phyloP scores from a whole-genome alignment of 2,888 invertebrate genomes.

The Tineola bisselliella region DNA sequence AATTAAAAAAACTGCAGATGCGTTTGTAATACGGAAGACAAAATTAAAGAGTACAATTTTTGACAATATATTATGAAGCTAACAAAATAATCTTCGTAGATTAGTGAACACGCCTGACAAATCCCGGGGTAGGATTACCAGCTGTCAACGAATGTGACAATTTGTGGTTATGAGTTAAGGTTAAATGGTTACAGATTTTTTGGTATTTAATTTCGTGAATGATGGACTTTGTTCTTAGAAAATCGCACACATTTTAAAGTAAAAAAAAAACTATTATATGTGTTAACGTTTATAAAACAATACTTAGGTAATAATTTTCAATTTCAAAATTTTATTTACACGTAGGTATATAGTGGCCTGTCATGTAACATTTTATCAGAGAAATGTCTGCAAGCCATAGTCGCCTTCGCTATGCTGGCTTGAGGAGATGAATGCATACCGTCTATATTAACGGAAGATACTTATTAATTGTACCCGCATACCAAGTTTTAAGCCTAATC shows the following conservation, averaged over 20 bases:
- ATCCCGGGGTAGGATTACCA: slow-evolving; percentile 23
- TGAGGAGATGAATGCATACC: no score
- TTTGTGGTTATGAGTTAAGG: slow-evolving; percentile 29
- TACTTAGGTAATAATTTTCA: no score
- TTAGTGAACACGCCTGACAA: slow-evolving; percentile 31
- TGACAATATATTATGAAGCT: slow-evolving; percentile 38
- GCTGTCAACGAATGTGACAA: slow-evolving; percentile 21
- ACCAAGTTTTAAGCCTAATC: no score
- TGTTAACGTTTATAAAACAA: no score
- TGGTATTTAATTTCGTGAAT: not conserved
- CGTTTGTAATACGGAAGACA: not conserved
- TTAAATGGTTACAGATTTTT: slow-evolving; percentile 17
- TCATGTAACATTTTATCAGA: no score
- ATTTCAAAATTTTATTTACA: no score
- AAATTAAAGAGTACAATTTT: not conserved
- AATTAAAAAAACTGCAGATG: slow-evolving; percentile 8
- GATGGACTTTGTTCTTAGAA: not conserved
- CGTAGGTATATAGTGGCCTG: no score
- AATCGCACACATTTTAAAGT: not conserved
- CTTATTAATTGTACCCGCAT: no score
- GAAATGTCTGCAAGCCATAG: no score
- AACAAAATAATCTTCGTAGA: slow-evolving; percentile 28
- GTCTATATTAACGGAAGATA: no score
- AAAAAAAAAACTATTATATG: no score
- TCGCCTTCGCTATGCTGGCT: no score